Percentiles rank a stretch among this genome's conserved stretches.
Conservation (phyloP, 2,113 vertebrate genomes). For the Bos javanicus region DNA sequence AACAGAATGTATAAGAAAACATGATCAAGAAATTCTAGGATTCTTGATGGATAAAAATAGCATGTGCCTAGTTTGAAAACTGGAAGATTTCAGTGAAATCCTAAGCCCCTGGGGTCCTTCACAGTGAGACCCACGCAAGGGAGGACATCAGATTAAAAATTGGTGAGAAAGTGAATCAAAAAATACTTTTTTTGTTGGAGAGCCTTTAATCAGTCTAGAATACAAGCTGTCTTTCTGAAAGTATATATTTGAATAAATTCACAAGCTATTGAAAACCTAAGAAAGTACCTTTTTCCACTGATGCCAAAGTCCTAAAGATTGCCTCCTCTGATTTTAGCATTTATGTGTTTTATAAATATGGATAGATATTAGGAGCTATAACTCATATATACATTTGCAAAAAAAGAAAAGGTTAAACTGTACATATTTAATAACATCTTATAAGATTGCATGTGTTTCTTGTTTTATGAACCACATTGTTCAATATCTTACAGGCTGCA, state of each 20-base stretch:
- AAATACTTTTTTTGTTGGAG: not conserved
- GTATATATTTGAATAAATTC: slow-evolving; percentile 38
- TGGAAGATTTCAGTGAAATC: slow-evolving; percentile 29
- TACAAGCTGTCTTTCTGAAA: not conserved
- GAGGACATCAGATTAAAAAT: not conserved
- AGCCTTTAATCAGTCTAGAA: not conserved
- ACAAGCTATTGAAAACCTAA: slow-evolving; percentile 13
- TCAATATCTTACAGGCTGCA: slow-evolving; percentile 66
- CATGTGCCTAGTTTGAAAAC: slow-evolving; percentile 16
- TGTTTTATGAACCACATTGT: slow-evolving; percentile 59
- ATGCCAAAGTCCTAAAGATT: not conserved
- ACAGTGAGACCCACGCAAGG: slow-evolving; percentile 8
- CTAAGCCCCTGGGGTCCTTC: slow-evolving; percentile 17
- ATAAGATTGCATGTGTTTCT: slow-evolving; percentile 53
- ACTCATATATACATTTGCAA: slow-evolving; percentile 62
- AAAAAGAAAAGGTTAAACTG: slow-evolving; percentile 70
- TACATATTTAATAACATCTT: slow-evolving; percentile 68
- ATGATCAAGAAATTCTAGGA: not conserved
- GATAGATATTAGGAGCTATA: slow-evolving; percentile 43
- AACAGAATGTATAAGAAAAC: not conserved
- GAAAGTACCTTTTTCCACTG: not conserved
- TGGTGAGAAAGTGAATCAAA: not conserved
- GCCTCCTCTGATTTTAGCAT: slow-evolving; percentile 6
- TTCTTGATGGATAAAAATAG: slow-evolving; percentile 19
- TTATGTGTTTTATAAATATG: slow-evolving; percentile 64